Evolutionary conservation across 2,113 vertebrate species (phyloP), one percentile per base, ranked within the genome.

Genomic region (Antigone vipio): DNA sequence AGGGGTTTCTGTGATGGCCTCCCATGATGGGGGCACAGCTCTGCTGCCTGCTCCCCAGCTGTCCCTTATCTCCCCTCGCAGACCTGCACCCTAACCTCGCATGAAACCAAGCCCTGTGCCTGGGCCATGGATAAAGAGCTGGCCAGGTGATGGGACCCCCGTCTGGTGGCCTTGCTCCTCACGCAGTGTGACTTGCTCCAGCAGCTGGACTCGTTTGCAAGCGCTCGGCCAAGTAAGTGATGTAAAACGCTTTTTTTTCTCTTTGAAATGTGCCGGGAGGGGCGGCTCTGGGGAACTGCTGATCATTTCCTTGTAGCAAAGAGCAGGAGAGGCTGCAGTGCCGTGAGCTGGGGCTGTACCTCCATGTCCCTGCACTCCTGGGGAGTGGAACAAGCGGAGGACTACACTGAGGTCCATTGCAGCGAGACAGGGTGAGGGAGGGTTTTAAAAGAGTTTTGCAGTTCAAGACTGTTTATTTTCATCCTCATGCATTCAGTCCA

Each of bases 151-250:
- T 86, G 85, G 42, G 67, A 89, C 71, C 52, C 59, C 20, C 1
- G 1, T 21, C 29, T 2, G 1, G 23, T 44, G 81, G 76, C 77
- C 82, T 73, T 9, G 0, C 24, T 88, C 38, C 32, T 40, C 0
- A 0, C 6, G 2, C 1, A 3, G 56, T 34, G 35, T 7, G 2
- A 47, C 29, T 82, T 1, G 0, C 45, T 79, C 47, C 1, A 0
- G 38, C 9, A 2, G 56, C 55, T 85, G 67, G 62, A 89, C 71
- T 73, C 0, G 1, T 55, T 45, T 5, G 3, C 49, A 34, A 60
- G 47, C 0, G 0, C 88, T 92, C 4, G 0, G 63, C 30, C 77
- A 78, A 73, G 92, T 95, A 74, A 94, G 95, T 92, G 87, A 66
- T 63, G 47, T 23, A 42, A 85, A 93, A 89, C 1, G 5, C 11